Evolutionary conservation across 2,797 vertebrate species (phyloP), one percentile per base, ranked within the genome.

Genomic region (Macropus fuliginosus): DNA sequence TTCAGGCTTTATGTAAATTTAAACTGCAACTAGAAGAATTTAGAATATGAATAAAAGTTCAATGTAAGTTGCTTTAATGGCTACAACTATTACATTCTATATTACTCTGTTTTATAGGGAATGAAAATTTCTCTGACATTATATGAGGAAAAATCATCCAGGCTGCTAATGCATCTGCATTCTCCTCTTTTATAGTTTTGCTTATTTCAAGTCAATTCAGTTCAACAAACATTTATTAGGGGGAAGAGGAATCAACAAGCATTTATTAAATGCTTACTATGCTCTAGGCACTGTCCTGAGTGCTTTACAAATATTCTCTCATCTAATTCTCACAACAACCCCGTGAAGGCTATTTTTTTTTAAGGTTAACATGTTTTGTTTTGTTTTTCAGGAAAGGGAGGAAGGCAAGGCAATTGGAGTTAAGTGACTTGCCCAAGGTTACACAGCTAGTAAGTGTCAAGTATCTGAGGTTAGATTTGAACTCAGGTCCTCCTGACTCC

Each of bases 41-140:
- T 95, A 96, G 91, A 29, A 3, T 31, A 94, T 52, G 92, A 95
- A 95, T 96, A 97, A 97, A 97, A 95, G 95, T 92, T 93, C 92
- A 96, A 94, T 92, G 62, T 50, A 55, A 55, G 21, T 34, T 56
- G 55, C 74, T 92, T 55, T 92, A 94, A 92, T 95, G 94, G 93
- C 55, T 94, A n/a, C 52, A 91, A 54, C 93, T 81, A 95, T n/a
- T 56, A 91, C 94, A 81, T 87, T 93, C n/a, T 90, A 28, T 95
- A 90, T 91, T 3, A 55, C 52, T 6, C 74, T 55, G 54, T 54
- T 96, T 96, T 95, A n/a, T 94, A 95, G 11, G 91, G 56, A 55
- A 59, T 91, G 50, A 40, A 92, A 55, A 93, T 94, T 95, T 95
- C 90, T 29, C 16, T 54, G 89, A 92, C 46, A 55, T 6, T 91